Evolutionary conservation across 1,140 invertebrate species (phyloP), one percentile per base, ranked within the genome.

Genomic region (Anadara kagoshimensis): DNA sequence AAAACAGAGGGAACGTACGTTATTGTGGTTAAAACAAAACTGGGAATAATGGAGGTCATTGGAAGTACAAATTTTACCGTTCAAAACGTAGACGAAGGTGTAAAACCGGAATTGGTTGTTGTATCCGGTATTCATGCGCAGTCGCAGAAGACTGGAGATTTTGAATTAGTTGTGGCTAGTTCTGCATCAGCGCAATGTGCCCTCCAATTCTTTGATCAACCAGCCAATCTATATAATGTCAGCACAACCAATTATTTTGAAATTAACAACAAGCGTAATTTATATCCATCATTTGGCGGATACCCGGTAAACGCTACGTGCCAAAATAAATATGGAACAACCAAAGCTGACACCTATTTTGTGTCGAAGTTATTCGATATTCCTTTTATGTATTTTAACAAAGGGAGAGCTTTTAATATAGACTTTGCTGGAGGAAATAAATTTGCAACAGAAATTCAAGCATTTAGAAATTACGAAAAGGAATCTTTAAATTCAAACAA

Each of bases 31-130:
- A 58, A 66, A 7, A 76, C 84, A 4, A 47, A 62, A 2, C 62
- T 83, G 0, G 82, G 86, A 3, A 61, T 75, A 18, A 75, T 82
- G 0, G 16, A n/a, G 20, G 58, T 83, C 11, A 67, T 29, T 0
- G 77, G 43, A 2, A 22, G 41, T 14, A 69, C 58, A 10, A 61
- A 65, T 22, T 73, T 86, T 22, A 29, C 49, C 24, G 69, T 87
- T 14, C 62, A 78, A 53, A 74, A 84, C 54, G 77, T 83, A 1
- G 84, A 85, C 49, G 85, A 87, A 62, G 83, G 83, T 0, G 43
- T 73, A 12, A 63, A 66, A 14, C 86, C 86, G 0, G 75, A 83
- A 47, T 66, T 75, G 64, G 69, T 86, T 1, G 73, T 67, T 16
- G 43, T 87, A 1, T 54, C 73, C 16, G 61, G 70, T 18, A 61